phyloP scores from a whole-genome alignment of 2,797 vertebrate species.

The Danio albolineatus region DNA sequence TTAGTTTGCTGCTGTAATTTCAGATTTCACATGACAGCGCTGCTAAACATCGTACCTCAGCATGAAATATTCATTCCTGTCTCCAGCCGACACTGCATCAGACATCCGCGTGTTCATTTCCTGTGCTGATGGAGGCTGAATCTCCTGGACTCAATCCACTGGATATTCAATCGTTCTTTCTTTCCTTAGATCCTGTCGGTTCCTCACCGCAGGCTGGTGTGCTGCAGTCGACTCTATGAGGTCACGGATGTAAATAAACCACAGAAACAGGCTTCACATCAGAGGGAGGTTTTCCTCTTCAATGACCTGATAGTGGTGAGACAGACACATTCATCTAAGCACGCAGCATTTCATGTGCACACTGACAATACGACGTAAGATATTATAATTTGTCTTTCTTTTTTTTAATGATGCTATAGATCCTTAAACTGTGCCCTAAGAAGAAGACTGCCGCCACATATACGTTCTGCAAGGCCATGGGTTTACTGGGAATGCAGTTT shows the following conservation, averaged over 20 bases:
- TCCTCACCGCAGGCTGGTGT: constrained; percentile 95
- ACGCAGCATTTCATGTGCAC: too few relatives aligned
- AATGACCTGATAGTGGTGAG: constrained; percentile 97
- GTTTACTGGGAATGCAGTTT: constrained; percentile 96
- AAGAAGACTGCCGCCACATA: constrained; percentile 97
- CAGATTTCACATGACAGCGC: constrained; percentile 25
- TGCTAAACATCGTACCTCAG: constrained; percentile 42
- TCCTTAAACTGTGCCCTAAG: constrained; percentile 97
- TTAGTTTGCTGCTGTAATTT: constrained; percentile 39
- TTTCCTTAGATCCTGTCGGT: constrained; percentile 89
- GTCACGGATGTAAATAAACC: constrained; percentile 95
- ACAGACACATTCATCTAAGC: background rate
- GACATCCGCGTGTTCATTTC: constrained; percentile 44
- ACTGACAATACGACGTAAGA: background rate
- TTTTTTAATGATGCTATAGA: constrained; percentile 76
- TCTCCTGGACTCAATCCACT: background rate
- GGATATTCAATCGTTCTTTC: constrained; percentile 5
- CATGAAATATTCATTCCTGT: constrained; percentile 38
- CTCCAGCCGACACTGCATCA: constrained; percentile 3
- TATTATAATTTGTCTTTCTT: background rate
- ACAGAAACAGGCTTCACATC: constrained; percentile 96
- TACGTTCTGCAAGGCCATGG: constrained; percentile 96
- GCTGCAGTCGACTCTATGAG: constrained; percentile 97
- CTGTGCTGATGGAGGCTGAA: constrained; percentile 50
- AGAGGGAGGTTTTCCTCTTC: constrained; percentile 98